These are phyloP conservation scores for Campaea margaritaria DNA, from an alignment of 2,888 invertebrate species.

Conservation along the genomic window DNA sequence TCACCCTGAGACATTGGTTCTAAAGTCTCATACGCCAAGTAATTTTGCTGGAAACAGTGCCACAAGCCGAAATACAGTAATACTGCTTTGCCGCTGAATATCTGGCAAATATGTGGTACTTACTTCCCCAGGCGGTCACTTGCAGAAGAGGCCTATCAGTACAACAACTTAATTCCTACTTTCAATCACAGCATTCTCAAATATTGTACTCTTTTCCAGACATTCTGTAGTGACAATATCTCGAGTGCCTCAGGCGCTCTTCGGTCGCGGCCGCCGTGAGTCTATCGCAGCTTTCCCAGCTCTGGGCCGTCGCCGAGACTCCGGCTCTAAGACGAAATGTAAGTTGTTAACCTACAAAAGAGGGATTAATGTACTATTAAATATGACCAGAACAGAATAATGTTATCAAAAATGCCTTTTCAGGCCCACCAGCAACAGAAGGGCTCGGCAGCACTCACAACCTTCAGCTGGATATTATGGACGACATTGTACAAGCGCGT, in stretches of 20 bases:
- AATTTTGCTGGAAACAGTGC: too few relatives aligned
- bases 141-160: too few relatives aligned
- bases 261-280: slow-evolving; percentile 91
- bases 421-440: slow-evolving; percentile 90
- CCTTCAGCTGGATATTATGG: slow-evolving; percentile 94
- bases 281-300: slow-evolving; percentile 92
- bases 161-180: too few relatives aligned
- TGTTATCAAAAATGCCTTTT: slow-evolving; percentile 31
- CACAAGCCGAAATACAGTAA: too few relatives aligned
- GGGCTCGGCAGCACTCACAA: slow-evolving; percentile 91
- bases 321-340: slow-evolving; percentile 74
- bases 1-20: too few relatives aligned
- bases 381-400: slow-evolving; percentile 3
- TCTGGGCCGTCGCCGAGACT: slow-evolving; percentile 77
- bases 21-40: too few relatives aligned
- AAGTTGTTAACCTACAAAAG: slow-evolving; percentile 45
- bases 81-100: too few relatives aligned
- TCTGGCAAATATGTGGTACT: too few relatives aligned
- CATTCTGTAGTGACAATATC: slow-evolving; percentile 95
- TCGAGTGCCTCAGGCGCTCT: slow-evolving; percentile 90
- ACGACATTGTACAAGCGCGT: slow-evolving; percentile 92
- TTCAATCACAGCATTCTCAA: background rate
- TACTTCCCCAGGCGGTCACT: too few relatives aligned
- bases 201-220: slow-evolving; percentile 67
- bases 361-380: background rate